Conservation (phyloP, 2,113 vertebrate genomes). For the Heteronetta atricapilla region DNA sequence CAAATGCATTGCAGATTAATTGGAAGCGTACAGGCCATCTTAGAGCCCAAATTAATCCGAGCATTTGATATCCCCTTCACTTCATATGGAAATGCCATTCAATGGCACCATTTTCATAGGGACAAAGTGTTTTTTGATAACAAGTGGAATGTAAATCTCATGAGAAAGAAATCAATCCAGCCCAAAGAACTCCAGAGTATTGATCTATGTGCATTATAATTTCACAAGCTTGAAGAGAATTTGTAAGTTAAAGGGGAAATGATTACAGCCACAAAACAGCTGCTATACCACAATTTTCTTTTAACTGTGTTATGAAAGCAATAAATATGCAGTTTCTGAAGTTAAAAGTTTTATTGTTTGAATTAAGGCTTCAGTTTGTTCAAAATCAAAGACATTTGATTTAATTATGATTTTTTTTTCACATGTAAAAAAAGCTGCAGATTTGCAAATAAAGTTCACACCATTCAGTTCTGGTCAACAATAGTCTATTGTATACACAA, state of each 20-base stretch:
- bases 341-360: constrained; percentile 23
- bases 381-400: constrained; percentile 45
- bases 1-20: constrained; percentile 68
- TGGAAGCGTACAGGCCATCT: constrained; percentile 66
- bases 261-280: constrained; percentile 34
- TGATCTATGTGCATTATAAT: constrained; percentile 75
- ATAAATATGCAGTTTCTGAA: constrained; percentile 44
- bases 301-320: constrained; percentile 50
- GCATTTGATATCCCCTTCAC: constrained; percentile 71
- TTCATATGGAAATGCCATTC: constrained; percentile 80
- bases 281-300: constrained; percentile 48
- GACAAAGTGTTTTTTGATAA: constrained; percentile 78
- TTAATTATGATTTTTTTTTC: constrained; percentile 1
- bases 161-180: constrained; percentile 78
- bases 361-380: constrained; percentile 35
- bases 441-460: neutral
- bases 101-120: constrained; percentile 73
- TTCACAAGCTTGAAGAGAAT: constrained; percentile 71
- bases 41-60: constrained; percentile 72
- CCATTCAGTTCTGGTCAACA: neutral
- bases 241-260: constrained; percentile 54
- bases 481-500: neutral
- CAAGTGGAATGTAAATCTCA: constrained; percentile 77
- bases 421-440: neutral
- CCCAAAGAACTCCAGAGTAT: constrained; percentile 69